Evolutionary conservation across 1,140 invertebrate genomes (phyloP).

Genomic region (Megathymus violae): DNA sequence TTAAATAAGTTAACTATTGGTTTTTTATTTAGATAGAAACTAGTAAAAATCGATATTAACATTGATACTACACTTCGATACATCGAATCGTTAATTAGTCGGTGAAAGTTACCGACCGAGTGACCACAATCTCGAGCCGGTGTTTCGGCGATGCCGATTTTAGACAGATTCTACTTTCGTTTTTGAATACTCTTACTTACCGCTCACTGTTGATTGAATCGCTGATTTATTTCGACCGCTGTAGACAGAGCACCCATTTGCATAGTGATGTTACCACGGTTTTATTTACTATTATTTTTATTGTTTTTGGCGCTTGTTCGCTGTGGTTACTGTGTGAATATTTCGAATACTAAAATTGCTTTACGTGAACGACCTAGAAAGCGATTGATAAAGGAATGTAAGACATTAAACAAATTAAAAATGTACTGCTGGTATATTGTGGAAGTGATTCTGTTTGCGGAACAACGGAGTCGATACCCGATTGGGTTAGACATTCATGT

Average conservation of each 20-base stretch:
- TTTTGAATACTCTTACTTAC: constrained; percentile 78
- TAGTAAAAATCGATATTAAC: constrained; percentile 60
- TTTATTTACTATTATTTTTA: constrained; percentile 15
- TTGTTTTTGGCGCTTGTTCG: constrained; percentile 7
- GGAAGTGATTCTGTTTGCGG: no score
- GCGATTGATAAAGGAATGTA: neutral
- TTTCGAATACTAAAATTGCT: neutral
- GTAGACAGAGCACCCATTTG: constrained; percentile 35
- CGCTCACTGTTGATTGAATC: constrained; percentile 61
- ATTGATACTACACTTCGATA: constrained; percentile 58
- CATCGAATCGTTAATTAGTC: constrained; percentile 71
- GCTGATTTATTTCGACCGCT: constrained; percentile 44
- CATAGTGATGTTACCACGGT: constrained; percentile 22
- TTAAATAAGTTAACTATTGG: constrained; percentile 5
- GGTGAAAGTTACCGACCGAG: constrained; percentile 78
- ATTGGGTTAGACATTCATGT: no score
- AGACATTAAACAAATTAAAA: neutral
- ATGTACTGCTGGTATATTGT: no score
- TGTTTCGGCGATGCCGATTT: constrained; percentile 74
- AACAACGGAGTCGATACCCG: no score
- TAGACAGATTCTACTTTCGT: constrained; percentile 81
- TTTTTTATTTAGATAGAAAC: constrained; percentile 26
- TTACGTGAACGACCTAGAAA: neutral
- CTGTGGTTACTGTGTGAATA: neutral
- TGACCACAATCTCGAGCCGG: constrained; percentile 71